phyloP scores from a whole-genome alignment of 2,113 vertebrate genomes.

The Antigone vipio region DNA sequence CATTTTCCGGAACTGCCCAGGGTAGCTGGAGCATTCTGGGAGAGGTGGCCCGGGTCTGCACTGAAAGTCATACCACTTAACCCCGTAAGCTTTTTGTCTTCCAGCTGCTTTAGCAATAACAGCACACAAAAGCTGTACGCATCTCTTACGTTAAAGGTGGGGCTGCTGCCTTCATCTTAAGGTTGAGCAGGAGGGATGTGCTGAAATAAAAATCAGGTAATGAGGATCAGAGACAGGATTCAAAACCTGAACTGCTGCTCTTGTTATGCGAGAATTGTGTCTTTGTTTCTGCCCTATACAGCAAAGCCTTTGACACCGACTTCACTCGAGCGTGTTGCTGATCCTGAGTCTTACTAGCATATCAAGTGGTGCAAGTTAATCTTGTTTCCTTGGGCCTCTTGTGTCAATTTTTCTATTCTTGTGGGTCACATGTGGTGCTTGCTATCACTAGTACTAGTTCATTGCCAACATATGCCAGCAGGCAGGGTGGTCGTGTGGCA shows the following conservation, averaged over 20 bases:
- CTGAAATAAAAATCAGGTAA: not conserved
- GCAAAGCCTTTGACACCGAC: rapidly evolving
- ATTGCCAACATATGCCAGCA: not conserved
- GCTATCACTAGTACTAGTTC: not conserved
- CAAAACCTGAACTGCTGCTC: not conserved
- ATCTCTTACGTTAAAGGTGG: not conserved
- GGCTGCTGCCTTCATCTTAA: not conserved
- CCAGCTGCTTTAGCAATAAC: not conserved
- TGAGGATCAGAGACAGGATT: not conserved
- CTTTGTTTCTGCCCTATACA: not conserved
- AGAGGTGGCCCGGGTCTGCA: not conserved
- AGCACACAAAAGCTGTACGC: not conserved
- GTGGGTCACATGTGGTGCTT: not conserved
- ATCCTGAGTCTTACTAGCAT: not conserved
- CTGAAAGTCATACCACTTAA: not conserved
- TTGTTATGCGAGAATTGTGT: not conserved
- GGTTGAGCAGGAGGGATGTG: not conserved
- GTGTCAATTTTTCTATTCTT: not conserved
- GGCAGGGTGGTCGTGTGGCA: not conserved
- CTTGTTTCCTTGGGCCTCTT: not conserved
- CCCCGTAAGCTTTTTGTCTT: not conserved
- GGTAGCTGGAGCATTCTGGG: not conserved
- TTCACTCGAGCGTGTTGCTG: not conserved
- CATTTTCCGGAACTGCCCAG: not conserved
- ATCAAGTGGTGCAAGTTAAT: not conserved